phyloP scores from a whole-genome alignment of 2,888 invertebrate genomes.

The Aricia artaxerxes region DNA sequence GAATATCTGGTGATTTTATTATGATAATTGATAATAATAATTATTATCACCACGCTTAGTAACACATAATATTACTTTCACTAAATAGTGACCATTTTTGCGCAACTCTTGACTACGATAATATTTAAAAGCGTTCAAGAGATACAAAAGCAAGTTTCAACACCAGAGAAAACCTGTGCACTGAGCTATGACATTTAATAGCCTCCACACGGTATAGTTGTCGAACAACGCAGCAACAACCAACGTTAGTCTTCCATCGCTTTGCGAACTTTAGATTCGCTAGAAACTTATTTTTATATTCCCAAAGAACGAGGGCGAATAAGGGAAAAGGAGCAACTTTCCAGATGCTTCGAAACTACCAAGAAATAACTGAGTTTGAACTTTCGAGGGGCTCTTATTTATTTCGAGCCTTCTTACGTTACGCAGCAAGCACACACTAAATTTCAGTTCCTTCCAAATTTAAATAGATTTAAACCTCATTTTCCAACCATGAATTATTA shows the following conservation, averaged over 20 bases:
- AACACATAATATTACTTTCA: neutral
- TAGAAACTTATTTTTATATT: conserved; percentile 23
- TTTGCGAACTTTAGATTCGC: conserved; percentile 8
- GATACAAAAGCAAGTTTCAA: neutral
- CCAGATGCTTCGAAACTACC: conserved; percentile 17
- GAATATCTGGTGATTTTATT: too few species aligned
- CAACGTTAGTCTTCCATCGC: conserved; percentile 7
- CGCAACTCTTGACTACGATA: neutral
- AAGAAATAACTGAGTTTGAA: conserved; percentile 14
- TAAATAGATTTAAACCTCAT: neutral
- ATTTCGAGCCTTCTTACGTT: neutral
- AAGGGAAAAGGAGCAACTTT: conserved; percentile 1
- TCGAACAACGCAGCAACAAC: conserved; percentile 5
- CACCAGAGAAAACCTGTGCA: neutral
- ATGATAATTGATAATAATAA: too few species aligned
- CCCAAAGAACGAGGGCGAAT: conserved; percentile 19
- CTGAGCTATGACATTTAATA: conserved; percentile 15
- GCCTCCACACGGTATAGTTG: conserved; percentile 14
- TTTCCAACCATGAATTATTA: neutral
- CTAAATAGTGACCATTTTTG: neutral
- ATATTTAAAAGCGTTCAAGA: neutral
- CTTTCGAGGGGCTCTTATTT: conserved; percentile 14
- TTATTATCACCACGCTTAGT: neutral
- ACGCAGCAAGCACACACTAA: neutral
- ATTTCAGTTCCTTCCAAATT: neutral